These are phyloP conservation scores for Lacanobia wlatinum DNA, from an alignment of 2,888 invertebrate species.

Conservation along the genomic window DNA sequence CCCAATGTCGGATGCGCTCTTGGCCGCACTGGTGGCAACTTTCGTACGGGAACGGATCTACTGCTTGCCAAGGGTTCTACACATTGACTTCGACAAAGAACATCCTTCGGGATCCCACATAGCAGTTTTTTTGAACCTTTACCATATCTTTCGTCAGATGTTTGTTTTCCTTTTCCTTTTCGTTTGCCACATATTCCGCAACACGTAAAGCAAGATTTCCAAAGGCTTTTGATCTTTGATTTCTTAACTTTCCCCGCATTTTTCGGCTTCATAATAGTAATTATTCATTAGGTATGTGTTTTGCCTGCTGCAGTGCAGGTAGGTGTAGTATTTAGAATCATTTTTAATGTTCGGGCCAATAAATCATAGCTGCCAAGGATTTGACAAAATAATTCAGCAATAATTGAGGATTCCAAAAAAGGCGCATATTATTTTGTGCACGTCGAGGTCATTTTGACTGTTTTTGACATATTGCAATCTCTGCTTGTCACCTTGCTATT, in stretches of 20 bases:
- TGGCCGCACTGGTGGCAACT: neutral
- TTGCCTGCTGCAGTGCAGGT: slow-evolving; percentile 1
- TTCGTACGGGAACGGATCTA: neutral
- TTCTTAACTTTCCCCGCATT: neutral
- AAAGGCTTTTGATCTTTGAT: neutral
- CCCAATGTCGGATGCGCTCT: neutral
- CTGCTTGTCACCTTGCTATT: slow-evolving; percentile 41
- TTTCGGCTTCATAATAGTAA: neutral
- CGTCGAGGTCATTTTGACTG: slow-evolving; percentile 52
- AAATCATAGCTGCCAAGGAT: slow-evolving; percentile 17
- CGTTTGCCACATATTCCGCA: neutral
- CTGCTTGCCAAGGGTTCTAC: neutral
- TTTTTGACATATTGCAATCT: slow-evolving; percentile 38
- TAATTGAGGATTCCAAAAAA: slow-evolving; percentile 12
- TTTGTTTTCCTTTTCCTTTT: neutral
- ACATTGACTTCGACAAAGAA: slow-evolving; percentile 6
- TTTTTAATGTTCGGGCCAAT: slow-evolving; percentile 13
- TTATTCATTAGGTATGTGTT: slow-evolving; percentile 17
- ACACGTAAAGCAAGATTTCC: neutral
- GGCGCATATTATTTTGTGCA: slow-evolving; percentile 7
- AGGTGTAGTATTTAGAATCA: slow-evolving; percentile 28
- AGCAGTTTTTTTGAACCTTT: neutral
- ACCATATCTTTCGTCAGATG: neutral
- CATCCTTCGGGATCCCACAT: neutral
- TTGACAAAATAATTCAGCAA: slow-evolving; percentile 31